Evolutionary conservation across 2,888 invertebrate species (phyloP).

Genomic region (Drosophila mimetica): DNA sequence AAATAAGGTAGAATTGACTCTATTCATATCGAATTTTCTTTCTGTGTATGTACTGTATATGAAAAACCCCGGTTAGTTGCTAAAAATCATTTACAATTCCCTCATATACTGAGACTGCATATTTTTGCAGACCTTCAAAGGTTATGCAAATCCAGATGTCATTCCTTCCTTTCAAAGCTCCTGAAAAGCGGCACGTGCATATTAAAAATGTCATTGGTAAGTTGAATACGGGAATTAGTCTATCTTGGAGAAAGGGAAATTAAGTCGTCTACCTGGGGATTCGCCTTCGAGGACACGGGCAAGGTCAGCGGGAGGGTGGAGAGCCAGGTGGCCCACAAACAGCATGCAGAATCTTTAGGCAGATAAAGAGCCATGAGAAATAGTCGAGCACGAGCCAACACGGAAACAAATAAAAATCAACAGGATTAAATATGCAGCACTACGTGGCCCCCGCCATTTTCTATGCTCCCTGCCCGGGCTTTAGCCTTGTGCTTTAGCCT

Average conservation of each 20-base stretch:
- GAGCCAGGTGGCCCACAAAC: slow-evolving; percentile 13
- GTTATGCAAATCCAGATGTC: slow-evolving; percentile 9
- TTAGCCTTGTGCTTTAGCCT: slow-evolving; percentile 46
- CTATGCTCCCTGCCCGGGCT: slow-evolving; percentile 42
- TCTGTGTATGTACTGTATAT: neutral
- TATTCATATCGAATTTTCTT: too few relatives aligned
- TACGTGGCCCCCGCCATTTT: slow-evolving; percentile 39
- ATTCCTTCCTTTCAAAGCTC: neutral
- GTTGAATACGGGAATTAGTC: slow-evolving; percentile 5
- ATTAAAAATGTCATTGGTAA: slow-evolving; percentile 31
- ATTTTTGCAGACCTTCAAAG: neutral
- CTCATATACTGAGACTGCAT: neutral
- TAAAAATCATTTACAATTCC: neutral
- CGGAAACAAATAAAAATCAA: slow-evolving; percentile 75
- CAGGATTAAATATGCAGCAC: slow-evolving; percentile 73
- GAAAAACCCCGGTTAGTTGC: neutral
- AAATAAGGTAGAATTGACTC: too few relatives aligned
- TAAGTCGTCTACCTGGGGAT: slow-evolving; percentile 11
- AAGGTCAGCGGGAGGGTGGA: slow-evolving; percentile 16
- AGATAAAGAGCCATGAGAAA: slow-evolving; percentile 62
- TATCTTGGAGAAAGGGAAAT: slow-evolving; percentile 11
- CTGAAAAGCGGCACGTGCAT: slow-evolving; percentile 22
- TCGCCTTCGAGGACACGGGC: slow-evolving; percentile 26
- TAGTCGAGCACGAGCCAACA: slow-evolving; percentile 56
- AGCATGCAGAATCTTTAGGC: slow-evolving; percentile 62